These are phyloP conservation scores for Poeciliopsis retropinna DNA, from an alignment of 2,113 vertebrate genomes.

Conservation along the genomic window DNA sequence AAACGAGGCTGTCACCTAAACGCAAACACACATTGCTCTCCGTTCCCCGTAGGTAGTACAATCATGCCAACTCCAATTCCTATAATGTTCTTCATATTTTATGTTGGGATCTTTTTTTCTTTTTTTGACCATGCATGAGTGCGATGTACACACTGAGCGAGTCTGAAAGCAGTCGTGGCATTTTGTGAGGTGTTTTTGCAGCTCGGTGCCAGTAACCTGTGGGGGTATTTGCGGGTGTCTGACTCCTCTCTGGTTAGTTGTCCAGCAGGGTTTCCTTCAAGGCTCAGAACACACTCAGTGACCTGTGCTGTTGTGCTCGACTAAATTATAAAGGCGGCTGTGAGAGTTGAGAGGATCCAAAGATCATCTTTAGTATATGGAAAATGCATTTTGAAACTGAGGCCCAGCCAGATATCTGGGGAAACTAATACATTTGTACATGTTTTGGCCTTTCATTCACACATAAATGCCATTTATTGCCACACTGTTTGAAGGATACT, in stretches of 20 bases:
- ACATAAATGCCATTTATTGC: too few species aligned
- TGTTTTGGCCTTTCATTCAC: too few species aligned
- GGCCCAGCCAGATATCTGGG: not conserved
- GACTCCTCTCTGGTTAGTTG: conserved; percentile 9
- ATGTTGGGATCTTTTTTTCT: conserved; percentile 1
- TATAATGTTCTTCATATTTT: conserved; percentile 17
- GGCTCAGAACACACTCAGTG: conserved; percentile 15
- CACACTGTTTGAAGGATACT: too few species aligned
- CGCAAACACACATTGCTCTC: conserved; percentile 10
- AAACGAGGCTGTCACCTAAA: conserved; percentile 5
- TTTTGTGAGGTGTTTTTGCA: conserved; percentile 22
- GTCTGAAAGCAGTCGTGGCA: conserved; percentile 8
- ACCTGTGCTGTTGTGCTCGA: conserved; percentile 25
- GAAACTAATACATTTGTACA: too few species aligned
- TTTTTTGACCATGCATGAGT: not conserved
- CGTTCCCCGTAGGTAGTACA: conserved; percentile 34
- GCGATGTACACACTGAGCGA: not conserved
- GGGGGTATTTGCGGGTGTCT: conserved; percentile 7
- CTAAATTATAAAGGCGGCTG: not conserved
- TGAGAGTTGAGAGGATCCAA: not conserved
- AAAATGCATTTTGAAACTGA: not conserved
- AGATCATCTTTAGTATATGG: not conserved
- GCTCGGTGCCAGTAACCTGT: conserved; percentile 31
- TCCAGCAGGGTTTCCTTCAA: not conserved
- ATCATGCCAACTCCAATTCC: conserved; percentile 43